These are phyloP conservation scores for Peromyscus maniculatus DNA, from an alignment of 2,113 vertebrate species.

Conservation along the genomic window DNA sequence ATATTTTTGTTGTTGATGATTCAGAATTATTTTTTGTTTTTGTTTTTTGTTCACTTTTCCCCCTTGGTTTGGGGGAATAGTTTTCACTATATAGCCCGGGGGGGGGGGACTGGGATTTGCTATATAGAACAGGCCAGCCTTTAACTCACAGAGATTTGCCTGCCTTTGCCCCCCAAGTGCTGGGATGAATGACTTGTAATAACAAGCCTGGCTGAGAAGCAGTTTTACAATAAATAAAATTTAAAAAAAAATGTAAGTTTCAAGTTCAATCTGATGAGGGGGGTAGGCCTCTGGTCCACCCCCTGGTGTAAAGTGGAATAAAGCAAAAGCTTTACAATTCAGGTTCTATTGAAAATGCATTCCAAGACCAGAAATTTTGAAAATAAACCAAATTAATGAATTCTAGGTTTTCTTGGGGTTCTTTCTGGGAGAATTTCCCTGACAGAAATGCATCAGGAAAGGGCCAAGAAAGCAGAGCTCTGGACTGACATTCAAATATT, in stretches of 20 bases:
- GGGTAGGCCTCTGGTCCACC: background rate
- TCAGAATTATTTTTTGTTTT: background rate
- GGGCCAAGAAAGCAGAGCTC: background rate
- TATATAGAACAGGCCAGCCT: background rate
- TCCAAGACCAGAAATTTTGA: background rate
- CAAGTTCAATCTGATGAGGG: background rate
- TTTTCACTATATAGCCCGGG: background rate
- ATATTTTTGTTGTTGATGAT: background rate
- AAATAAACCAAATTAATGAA: background rate
- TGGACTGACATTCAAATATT: fast-evolving
- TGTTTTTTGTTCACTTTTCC: background rate
- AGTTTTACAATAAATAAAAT: conserved; percentile 56
- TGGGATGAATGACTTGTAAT: background rate
- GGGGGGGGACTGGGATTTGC: too few relatives aligned
- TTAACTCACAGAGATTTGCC: background rate
- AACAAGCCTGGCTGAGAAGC: background rate
- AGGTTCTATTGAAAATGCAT: background rate
- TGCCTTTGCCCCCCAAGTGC: background rate
- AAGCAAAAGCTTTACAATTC: background rate
- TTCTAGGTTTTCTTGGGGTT: conserved; percentile 1
- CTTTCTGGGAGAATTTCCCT: background rate
- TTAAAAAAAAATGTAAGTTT: conserved; percentile 9
- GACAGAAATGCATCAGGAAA: background rate
- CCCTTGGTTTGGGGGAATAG: background rate
- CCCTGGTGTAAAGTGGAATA: background rate